phyloP scores from a whole-genome alignment of 2,797 vertebrate species.

The Periophthalmus magnuspinnatus region DNA sequence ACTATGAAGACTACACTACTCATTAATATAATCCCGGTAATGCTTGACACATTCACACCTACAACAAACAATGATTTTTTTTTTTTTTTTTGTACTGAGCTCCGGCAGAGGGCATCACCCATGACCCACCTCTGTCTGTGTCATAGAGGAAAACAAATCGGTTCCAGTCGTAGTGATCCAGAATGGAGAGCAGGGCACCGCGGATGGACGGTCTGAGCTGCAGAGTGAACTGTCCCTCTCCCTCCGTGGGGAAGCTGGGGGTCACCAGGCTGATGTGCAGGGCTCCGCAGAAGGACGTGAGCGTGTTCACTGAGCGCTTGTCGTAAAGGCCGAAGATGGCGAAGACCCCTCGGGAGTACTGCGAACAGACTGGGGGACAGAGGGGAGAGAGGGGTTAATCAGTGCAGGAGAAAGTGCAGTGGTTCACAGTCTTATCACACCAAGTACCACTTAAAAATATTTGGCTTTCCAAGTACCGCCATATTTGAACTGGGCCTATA shows the following conservation, averaged over 20 bases:
- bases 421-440: neutral
- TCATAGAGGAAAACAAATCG: conserved; percentile 98
- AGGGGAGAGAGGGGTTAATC: neutral
- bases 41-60: neutral
- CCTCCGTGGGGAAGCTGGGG: conserved; percentile 95
- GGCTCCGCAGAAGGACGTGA: conserved; percentile 98
- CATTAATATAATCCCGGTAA: too few relatives aligned
- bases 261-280: conserved; percentile 98
- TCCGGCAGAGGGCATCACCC: neutral
- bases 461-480: neutral
- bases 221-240: conserved; percentile 96
- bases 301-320: conserved; percentile 97
- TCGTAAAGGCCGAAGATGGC: conserved; percentile 99
- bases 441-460: neutral
- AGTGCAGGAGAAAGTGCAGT: neutral
- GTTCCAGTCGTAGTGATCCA: conserved; percentile 98
- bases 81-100: neutral
- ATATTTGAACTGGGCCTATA: conserved; percentile 3
- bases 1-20: too few relatives aligned
- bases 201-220: conserved; percentile 93
- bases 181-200: conserved; percentile 90
- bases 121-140: conserved; percentile 88
- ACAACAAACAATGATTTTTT: neutral
- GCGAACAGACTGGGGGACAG: conserved; percentile 76
- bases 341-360: conserved; percentile 98